Evolutionary conservation across 2,113 vertebrate genomes (phyloP).

Genomic region (Barbus barbus): DNA sequence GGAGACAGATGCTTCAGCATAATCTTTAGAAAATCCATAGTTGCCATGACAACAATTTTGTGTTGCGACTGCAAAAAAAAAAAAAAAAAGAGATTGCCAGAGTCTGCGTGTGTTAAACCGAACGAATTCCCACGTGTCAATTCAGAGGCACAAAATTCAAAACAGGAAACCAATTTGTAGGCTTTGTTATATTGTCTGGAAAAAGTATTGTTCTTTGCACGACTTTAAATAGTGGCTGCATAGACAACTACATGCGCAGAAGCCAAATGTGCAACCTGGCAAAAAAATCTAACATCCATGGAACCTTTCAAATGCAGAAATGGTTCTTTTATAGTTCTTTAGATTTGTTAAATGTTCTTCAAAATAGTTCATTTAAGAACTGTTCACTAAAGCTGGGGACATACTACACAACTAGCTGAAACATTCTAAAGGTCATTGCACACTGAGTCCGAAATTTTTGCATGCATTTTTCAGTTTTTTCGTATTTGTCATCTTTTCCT

Average conservation of each 20-base stretch:
- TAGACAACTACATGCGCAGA: neutral
- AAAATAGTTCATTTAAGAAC: too few species aligned
- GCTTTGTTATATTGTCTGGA: neutral
- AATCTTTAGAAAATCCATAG: slow-evolving; percentile 34
- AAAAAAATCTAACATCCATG: too few species aligned
- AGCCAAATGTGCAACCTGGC: neutral
- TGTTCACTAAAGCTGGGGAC: too few species aligned
- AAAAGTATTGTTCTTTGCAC: slow-evolving; percentile 2
- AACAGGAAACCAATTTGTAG: slow-evolving; percentile 3
- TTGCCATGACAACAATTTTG: slow-evolving; percentile 50
- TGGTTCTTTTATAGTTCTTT: too few species aligned
- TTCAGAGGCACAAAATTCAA: neutral
- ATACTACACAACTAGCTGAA: too few species aligned
- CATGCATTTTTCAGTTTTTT: too few species aligned
- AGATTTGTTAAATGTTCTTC: too few species aligned
- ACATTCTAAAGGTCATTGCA: too few species aligned
- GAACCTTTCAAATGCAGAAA: too few species aligned
- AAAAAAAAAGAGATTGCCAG: neutral
- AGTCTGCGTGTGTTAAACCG: neutral
- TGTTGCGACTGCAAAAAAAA: neutral
- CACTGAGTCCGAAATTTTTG: too few species aligned
- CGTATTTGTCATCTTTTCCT: too few species aligned
- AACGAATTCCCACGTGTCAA: neutral
- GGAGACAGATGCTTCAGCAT: neutral
- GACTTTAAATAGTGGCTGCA: neutral